Conservation (phyloP, 2,888 invertebrate genomes). For the Drosophila peninsularis region DNA sequence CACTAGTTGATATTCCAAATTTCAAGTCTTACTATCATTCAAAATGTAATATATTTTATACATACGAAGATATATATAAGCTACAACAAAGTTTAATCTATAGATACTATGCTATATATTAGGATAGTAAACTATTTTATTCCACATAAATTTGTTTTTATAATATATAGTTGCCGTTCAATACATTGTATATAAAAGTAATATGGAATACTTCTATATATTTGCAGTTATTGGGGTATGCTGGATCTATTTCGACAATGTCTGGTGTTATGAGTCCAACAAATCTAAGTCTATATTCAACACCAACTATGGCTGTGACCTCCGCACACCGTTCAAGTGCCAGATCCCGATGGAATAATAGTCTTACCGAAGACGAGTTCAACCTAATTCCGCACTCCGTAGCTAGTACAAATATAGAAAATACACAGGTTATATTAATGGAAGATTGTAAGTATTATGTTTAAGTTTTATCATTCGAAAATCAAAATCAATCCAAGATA, state of each 20-base stretch:
- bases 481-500: no score
- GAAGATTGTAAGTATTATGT: conserved; percentile 88
- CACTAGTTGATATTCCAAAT: no score
- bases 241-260: conserved; percentile 91
- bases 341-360: conserved; percentile 92
- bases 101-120: no score
- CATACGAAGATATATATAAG: no score
- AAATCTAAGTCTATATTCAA: conserved; percentile 93
- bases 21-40: no score
- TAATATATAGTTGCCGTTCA: no score
- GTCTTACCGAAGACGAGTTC: conserved; percentile 97
- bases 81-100: no score
- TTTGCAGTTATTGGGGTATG: conserved; percentile 95
- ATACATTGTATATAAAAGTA: no score
- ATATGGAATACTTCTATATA: neutral
- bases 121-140: no score
- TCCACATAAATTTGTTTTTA: no score
- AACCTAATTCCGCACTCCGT: conserved; percentile 94
- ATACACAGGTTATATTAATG: conserved; percentile 90
- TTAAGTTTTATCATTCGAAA: neutral
- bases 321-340: conserved; percentile 88
- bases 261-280: conserved; percentile 95
- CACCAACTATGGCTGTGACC: conserved; percentile 86
- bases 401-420: conserved; percentile 87
- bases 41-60: no score